Base-by-base conservation (phyloP, 2,113 vertebrate species). In the Zootoca vivipara region DNA sequence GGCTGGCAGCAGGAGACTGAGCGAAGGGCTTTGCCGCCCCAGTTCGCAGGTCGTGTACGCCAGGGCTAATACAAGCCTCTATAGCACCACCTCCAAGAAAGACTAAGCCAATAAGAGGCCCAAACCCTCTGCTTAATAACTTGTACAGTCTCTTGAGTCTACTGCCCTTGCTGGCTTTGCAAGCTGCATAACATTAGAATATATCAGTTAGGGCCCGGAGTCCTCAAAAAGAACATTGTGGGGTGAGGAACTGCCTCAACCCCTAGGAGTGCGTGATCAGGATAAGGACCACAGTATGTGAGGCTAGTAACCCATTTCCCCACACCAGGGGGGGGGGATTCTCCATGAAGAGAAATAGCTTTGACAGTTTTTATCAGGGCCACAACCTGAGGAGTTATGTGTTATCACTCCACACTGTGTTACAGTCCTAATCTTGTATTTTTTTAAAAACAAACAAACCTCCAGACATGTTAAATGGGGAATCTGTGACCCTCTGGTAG, bases 1-100 rank as follows among this genome's bases (percentile, higher is more conserved):
- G 58, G 90, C 84, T 1, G 78, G 70, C 89, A 92, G 95, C 89
- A 87, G 96, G 3, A 86, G 75, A 82, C 95, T 96, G 78, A 96
- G 95, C 1, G 97, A 97, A 91, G 96, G 96, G 86, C 95, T 96
- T 86, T 97, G 96, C 92, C 95, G 96, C 77, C 96, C 96, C 89
- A 93, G 95, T 86, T 93, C 95, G 1, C 96, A 97, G 88, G 70
- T 95, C 77, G 7, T 93, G 82, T 94, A 96, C 85, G 79, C 91
- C 87, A 95, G 96, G 4, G 82, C 95, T 6, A 95, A 95, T 7
- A 12, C n/a, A 91, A 94, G 92, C 77, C 78, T 94, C 84, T 94
- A 97, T 89, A 92, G 28, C 58, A 94, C 95, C 2, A 69, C 89
- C 78, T 91, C 93, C 92, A 97, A 97, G 92, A 97, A 97, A 90